phyloP scores from a whole-genome alignment of 2,113 vertebrate genomes.

The Gasterosteus nipponicus region DNA sequence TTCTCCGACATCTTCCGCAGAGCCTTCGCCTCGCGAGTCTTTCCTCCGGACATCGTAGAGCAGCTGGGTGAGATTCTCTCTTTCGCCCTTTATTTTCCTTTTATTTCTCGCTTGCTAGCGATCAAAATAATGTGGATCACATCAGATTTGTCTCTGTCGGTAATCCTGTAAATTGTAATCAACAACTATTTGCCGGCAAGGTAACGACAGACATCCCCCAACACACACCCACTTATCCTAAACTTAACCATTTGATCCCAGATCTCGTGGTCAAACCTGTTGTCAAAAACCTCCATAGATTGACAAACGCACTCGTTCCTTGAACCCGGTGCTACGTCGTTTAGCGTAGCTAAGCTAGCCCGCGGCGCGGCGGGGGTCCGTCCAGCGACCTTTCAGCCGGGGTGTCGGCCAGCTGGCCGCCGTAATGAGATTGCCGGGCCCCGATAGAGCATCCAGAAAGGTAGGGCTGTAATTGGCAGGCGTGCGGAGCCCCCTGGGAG shows the following conservation, averaged over 20 bases:
- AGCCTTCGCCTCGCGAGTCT: conserved; percentile 96
- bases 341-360: not conserved
- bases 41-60: conserved; percentile 96
- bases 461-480: conserved; percentile 70
- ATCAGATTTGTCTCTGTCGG: not conserved
- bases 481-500: conserved; percentile 43
- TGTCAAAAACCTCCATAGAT: conserved; percentile 11
- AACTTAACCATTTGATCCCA: conserved; percentile 31
- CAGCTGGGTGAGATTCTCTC: conserved; percentile 90
- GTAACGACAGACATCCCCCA: not conserved
- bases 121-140: no score
- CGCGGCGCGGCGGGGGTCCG: not conserved
- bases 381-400: conserved; percentile 72
- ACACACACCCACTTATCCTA: conserved; percentile 11
- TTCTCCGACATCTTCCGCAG: conserved; percentile 97
- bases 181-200: no score
- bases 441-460: conserved; percentile 78
- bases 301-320: conserved; percentile 1
- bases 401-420: conserved; percentile 75
- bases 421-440: conserved; percentile 80
- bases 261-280: conserved; percentile 39
- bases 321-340: not conserved
- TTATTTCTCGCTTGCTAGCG: not conserved
- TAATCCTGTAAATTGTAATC: no score
- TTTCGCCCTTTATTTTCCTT: not conserved